Base-by-base conservation (phyloP, 2,113 vertebrate genomes). In the Melanotaenia duboulayi region DNA sequence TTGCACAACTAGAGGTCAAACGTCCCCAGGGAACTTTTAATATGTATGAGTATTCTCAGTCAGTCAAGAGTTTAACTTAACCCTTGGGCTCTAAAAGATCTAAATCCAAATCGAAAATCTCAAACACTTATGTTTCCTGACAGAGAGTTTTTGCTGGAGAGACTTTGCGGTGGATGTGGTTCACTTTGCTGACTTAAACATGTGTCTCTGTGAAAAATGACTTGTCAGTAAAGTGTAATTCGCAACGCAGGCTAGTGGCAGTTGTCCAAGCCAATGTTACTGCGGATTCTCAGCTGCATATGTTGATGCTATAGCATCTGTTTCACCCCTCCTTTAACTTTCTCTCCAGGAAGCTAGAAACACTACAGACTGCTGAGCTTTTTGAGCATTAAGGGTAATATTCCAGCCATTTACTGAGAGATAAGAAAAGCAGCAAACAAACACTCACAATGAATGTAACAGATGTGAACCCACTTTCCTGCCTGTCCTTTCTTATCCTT, bases 221-320 rank as follows among this genome's bases (percentile, higher is more conserved):
- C 46, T 73, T 84, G 76, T 73, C 73, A 72, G 74, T 66, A 59
- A 66, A 75, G 74, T 82, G 76, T 79, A 48, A 79, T 57, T 86
- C 66, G 70, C 51, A 37, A 20, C 69, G 71, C 62, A 54, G 56
- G 71, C 60, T 14, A 0, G 50, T 79, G 85, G 81, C 82, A 67
- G 59, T 65, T 69, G 80, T 79, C 81, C 83, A 81, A 56, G 69
- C 57, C 66, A 76, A n/a, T 28, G 3, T 40, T 57, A 60, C 37
- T 3, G 51, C 67, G 51, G 76, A 69, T 70, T 73, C 62, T 57
- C 76, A 82, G 71, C 51, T 75, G 79, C 48, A 69, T 57, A 65
- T 12, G 35, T 77, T 60, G 28, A 23, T 16, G 40, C 58, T 9
- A 8, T 19, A 73, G 40, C 62, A 8, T 46, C 56, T 64, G 70